Conservation (phyloP, 2,113 vertebrate genomes). For the Hippoglossus stenolepis region DNA sequence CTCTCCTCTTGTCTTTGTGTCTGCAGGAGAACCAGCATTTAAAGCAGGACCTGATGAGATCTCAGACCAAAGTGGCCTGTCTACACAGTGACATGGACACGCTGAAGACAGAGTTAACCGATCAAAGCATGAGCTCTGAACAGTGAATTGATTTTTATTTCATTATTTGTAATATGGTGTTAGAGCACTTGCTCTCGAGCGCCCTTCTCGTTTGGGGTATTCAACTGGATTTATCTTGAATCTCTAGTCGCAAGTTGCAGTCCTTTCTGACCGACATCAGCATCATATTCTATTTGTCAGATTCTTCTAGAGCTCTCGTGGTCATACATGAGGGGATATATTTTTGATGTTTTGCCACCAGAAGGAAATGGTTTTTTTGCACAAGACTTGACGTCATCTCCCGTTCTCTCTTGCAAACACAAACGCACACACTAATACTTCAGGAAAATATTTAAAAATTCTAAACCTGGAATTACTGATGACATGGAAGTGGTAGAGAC, state of each 20-base stretch:
- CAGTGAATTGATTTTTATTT: conserved; percentile 75
- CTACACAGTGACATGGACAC: conserved; percentile 94
- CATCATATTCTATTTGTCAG: background rate
- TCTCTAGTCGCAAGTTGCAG: no score
- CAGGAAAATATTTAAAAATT: conserved; percentile 7
- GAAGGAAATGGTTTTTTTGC: background rate
- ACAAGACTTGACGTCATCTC: background rate
- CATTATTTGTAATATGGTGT: no score
- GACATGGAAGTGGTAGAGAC: conserved; percentile 19
- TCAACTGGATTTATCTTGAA: no score
- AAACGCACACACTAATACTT: background rate
- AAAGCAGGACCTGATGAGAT: conserved; percentile 93
- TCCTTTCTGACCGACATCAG: background rate
- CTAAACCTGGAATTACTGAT: conserved; percentile 14
- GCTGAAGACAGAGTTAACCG: conserved; percentile 92
- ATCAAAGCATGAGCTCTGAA: conserved; percentile 92
- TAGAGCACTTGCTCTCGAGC: no score
- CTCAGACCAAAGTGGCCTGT: conserved; percentile 92
- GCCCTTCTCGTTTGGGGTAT: no score
- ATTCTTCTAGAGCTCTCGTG: background rate
- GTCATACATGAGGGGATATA: background rate
- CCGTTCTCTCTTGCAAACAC: background rate
- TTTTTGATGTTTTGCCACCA: background rate
- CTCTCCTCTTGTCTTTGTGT: background rate
- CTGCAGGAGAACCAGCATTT: conserved; percentile 93